Evolutionary conservation across 2,797 vertebrate species (phyloP).

Genomic region (Leucoraja ocellata): DNA sequence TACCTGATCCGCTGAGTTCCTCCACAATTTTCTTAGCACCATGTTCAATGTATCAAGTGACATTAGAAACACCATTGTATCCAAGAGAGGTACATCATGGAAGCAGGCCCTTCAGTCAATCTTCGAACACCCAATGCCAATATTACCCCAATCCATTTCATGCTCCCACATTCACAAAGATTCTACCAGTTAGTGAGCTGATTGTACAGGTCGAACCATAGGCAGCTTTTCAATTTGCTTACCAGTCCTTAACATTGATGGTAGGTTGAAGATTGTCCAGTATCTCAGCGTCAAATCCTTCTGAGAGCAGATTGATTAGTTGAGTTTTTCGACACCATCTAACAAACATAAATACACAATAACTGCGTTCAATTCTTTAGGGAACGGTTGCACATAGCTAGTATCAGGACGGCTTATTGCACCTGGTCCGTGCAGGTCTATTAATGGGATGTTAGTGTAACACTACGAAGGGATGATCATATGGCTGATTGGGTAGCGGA

Average conservation of each 20-base stretch:
- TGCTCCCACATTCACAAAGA: no score
- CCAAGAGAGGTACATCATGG: background rate
- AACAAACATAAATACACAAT: conserved; percentile 40
- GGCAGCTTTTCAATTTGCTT: conserved; percentile 45
- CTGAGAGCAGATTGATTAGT: conserved; percentile 69
- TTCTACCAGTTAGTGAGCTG: no score
- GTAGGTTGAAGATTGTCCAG: conserved; percentile 74
- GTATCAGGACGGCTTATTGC: background rate
- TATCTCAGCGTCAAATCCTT: conserved; percentile 70
- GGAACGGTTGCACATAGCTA: background rate
- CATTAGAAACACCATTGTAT: background rate
- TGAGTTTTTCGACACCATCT: conserved; percentile 84
- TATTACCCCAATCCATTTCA: no score
- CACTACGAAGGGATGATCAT: no score
- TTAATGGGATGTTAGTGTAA: no score
- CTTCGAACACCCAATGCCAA: no score
- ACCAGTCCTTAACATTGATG: conserved; percentile 82
- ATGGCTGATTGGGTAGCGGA: no score
- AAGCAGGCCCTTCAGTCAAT: no score
- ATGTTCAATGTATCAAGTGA: background rate
- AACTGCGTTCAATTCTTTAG: background rate
- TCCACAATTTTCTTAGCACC: background rate
- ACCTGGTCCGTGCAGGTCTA: no score
- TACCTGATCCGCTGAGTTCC: no score
- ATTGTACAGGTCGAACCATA: background rate